Percentiles rank a stretch among this genome's conserved stretches.
Conservation (phyloP, 2,888 invertebrate species). For the Lordiphosa andalusiaca region DNA sequence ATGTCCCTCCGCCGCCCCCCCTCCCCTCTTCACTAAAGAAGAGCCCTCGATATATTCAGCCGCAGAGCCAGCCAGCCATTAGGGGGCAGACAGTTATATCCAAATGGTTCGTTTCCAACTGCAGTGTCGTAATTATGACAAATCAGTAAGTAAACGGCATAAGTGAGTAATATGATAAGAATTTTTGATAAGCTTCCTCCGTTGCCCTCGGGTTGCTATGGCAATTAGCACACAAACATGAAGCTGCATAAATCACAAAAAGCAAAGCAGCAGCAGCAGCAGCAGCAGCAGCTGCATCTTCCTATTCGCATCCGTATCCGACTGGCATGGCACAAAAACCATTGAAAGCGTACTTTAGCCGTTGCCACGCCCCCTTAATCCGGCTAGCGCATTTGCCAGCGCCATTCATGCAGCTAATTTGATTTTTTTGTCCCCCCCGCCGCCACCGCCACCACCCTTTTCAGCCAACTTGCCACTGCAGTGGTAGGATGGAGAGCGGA, state of each 20-base stretch:
- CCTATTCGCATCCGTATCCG: conserved; percentile 9
- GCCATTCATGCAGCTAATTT: conserved; percentile 70
- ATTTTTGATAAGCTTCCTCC: conserved; percentile 36
- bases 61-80: background rate
- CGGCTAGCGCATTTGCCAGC: conserved; percentile 58
- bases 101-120: conserved; percentile 19
- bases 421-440: conserved; percentile 44
- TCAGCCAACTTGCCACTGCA: background rate
- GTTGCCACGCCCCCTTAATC: conserved; percentile 53
- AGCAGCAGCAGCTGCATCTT: conserved; percentile 20
- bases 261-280: conserved; percentile 10
- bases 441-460: background rate
- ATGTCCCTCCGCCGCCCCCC: conserved; percentile 5
- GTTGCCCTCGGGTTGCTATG: background rate
- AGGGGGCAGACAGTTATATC: background rate
- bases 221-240: conserved; percentile 66
- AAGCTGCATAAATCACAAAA: conserved; percentile 56
- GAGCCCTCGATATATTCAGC: background rate
- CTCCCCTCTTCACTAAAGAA: conserved; percentile 14
- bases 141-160: conserved; percentile 46
- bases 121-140: conserved; percentile 49
- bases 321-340: conserved; percentile 17
- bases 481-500: background rate
- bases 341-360: conserved; percentile 30
- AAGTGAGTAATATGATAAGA: conserved; percentile 57